A percentile compares a stretch with the other conserved stretches of the same genome.
These are phyloP conservation scores for Hiodon tergisus DNA, from an alignment of 2,113 vertebrate species.

Conservation along the genomic window DNA sequence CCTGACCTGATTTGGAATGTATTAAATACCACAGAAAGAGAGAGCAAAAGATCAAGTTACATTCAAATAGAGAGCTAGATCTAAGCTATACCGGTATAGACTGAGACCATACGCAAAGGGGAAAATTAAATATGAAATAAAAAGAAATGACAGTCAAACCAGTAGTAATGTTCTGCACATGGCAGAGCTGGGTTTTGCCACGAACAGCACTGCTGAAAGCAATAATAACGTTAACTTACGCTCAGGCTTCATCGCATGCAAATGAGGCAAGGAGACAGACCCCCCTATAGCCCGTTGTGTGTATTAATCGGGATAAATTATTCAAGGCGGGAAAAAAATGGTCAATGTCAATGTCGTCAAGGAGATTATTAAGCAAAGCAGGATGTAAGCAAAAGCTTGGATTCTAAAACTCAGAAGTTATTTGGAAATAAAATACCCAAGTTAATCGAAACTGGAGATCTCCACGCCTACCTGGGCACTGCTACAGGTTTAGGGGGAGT, in stretches of 20 bases:
- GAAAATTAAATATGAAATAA: neutral
- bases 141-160: neutral
- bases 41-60: slow-evolving; percentile 8
- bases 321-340: too few species aligned
- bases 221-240: too few species aligned
- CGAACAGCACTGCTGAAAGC: neutral
- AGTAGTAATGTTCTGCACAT: neutral
- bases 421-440: slow-evolving; percentile 13
- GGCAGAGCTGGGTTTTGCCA: neutral
- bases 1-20: slow-evolving; percentile 7
- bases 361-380: too few species aligned
- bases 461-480: slow-evolving; percentile 1
- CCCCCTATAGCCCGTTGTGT: too few species aligned
- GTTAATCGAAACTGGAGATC: slow-evolving; percentile 32
- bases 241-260: too few species aligned
- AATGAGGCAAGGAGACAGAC: too few species aligned
- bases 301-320: too few species aligned
- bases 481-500: slow-evolving; percentile 17
- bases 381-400: neutral
- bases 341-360: too few species aligned
- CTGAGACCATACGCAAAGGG: neutral
- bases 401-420: slow-evolving; percentile 10
- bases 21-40: neutral
- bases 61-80: neutral
- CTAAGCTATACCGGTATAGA: neutral